Evolutionary conservation across 2,113 vertebrate species (phyloP).

Genomic region (Isurus oxyrinchus): DNA sequence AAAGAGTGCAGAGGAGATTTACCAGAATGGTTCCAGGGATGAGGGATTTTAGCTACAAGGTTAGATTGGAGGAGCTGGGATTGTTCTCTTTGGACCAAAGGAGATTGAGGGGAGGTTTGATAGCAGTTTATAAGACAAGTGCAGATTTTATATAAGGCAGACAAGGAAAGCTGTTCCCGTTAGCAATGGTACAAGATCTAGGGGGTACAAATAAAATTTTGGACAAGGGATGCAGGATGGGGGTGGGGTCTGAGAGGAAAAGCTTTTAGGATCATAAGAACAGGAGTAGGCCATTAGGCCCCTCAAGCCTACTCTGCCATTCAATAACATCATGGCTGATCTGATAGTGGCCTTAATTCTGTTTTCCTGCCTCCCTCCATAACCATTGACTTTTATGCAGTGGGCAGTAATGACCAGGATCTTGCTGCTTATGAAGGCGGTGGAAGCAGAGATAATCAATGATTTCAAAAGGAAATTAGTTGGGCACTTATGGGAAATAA

Average conservation of each 20-base stretch:
- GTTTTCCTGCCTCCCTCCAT: too few species aligned
- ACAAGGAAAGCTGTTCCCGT: background rate
- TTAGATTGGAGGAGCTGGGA: background rate
- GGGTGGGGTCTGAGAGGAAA: background rate
- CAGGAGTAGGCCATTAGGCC: background rate
- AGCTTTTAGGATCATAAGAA: background rate
- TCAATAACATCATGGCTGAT: too few species aligned
- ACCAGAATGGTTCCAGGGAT: too few species aligned
- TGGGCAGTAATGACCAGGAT: background rate
- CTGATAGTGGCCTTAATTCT: too few species aligned
- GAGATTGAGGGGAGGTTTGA: background rate
- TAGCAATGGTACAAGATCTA: background rate
- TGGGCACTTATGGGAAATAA: background rate
- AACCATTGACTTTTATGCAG: too few species aligned
- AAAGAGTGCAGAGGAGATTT: background rate
- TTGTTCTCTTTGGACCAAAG: background rate
- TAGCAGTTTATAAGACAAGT: background rate
- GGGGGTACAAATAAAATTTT: background rate
- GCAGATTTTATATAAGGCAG: background rate
- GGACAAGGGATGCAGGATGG: background rate
- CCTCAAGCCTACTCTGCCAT: too few species aligned
- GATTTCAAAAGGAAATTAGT: background rate
- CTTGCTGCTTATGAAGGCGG: background rate
- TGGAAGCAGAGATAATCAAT: background rate
- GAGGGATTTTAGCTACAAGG: background rate